Percentiles rank a stretch among this genome's conserved stretches.
Evolutionary conservation across 2,888 invertebrate genomes (phyloP).

Genomic region (Pterostichus niger): DNA sequence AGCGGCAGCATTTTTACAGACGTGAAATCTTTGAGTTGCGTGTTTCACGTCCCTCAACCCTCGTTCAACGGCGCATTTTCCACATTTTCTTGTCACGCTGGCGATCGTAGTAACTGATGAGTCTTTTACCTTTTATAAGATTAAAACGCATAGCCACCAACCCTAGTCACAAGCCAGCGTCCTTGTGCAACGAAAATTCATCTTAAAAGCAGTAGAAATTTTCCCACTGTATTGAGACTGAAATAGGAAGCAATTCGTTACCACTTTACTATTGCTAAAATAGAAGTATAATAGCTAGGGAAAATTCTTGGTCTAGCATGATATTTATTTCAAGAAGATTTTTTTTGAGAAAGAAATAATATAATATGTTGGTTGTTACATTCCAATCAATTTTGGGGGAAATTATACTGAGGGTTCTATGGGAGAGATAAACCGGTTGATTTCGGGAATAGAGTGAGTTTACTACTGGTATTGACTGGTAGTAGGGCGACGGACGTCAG

Average conservation of each 20-base stretch:
- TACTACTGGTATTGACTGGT: constrained; percentile 38
- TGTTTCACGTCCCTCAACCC: constrained; percentile 33
- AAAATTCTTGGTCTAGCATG: neutral
- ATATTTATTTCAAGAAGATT: neutral
- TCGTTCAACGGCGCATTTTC: neutral
- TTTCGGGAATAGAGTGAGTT: constrained; percentile 23
- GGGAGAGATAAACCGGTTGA: constrained; percentile 1
- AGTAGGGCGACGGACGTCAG: constrained; percentile 22
- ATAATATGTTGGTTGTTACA: neutral
- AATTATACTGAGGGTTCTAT: neutral
- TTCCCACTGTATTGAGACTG: neutral
- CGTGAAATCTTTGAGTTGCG: constrained; percentile 50
- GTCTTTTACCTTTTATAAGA: constrained; percentile 47
- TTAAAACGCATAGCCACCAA: constrained; percentile 16
- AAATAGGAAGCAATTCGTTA: neutral
- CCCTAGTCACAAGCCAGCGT: neutral
- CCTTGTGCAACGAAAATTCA: neutral
- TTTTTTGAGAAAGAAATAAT: neutral
- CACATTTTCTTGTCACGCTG: neutral
- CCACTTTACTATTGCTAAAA: neutral
- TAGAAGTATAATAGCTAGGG: neutral
- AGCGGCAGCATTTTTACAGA: constrained; percentile 56
- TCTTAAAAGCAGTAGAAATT: neutral
- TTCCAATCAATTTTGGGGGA: constrained; percentile 11
- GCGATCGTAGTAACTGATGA: constrained; percentile 22